These are phyloP conservation scores for Myiothlypis chrysogaster DNA, from an alignment of 2,797 vertebrate genomes.

Conservation along the genomic window DNA sequence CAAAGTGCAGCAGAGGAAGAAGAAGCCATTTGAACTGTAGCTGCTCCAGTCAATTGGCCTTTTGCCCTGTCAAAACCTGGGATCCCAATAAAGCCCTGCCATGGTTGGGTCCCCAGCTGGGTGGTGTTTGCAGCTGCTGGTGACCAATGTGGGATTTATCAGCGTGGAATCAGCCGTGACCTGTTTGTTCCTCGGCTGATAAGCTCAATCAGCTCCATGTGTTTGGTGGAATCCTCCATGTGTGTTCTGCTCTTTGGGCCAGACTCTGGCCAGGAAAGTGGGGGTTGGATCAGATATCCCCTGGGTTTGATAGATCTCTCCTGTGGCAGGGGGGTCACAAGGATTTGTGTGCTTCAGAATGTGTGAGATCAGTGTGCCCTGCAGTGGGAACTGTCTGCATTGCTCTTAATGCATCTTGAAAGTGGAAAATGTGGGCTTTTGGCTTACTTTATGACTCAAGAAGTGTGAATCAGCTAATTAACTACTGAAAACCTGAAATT, in stretches of 20 bases:
- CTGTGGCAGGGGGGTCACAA: not conserved
- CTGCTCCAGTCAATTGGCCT: not conserved
- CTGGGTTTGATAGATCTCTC: not conserved
- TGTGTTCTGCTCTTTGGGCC: not conserved
- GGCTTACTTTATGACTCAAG: not conserved
- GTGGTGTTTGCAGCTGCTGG: not conserved
- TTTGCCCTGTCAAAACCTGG: not conserved
- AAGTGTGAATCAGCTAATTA: not conserved
- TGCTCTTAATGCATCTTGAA: not conserved
- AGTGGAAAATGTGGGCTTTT: not conserved
- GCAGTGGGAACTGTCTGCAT: not conserved
- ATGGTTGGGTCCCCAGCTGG: not conserved
- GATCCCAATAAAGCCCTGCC: not conserved
- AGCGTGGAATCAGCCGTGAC: fast-evolving
- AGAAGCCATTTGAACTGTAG: not conserved
- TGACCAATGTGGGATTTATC: not conserved
- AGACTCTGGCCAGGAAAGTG: not conserved
- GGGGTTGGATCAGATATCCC: not conserved
- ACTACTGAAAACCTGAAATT: not conserved
- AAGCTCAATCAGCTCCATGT: not conserved
- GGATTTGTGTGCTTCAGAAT: not conserved
- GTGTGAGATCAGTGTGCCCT: not conserved
- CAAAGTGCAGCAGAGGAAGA: not conserved
- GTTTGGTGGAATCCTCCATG: not conserved
- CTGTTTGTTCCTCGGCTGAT: not conserved